Base-by-base conservation (phyloP, 2,797 vertebrate species). In the Argya squamiceps region DNA sequence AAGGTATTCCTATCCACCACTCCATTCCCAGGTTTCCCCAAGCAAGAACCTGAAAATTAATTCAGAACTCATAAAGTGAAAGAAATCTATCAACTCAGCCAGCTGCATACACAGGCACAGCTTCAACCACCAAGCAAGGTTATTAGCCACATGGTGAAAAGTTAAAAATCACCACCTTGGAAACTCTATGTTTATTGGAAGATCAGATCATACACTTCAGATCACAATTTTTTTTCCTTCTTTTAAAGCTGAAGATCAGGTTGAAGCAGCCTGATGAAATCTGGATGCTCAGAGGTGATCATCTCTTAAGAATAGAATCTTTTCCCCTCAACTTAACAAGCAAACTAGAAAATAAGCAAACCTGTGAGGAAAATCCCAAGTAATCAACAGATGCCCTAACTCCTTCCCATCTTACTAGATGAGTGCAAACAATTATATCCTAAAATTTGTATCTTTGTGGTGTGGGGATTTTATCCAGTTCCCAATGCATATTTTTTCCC, bases 401-500 rank as follows among this genome's bases (percentile, higher is more conserved):
- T 88, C 41, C 11, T 71, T 49, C 23, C 52, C 16, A 26, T 5
- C 5, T 74, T 78, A 37, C 37, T n/a, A 69, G 18, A 27, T 52
- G 6, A 12, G 34, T 89, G n/a, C 6, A 67, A 84, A 63, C 15
- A 64, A 67, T 26, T 67, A 24, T 7, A 74, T n/a, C 23, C 21
- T 46, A 16, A 52, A 47, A n/a, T 56, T 9, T 17, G 0, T 13
- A 30, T 13, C 11, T 84, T 65, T 27, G 8, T n/a, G 14, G 11
- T 41, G 10, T 27, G 29, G 9, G 8, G 0, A 1, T 8, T 15
- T 64, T 44, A 36, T 8, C n/a, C 36, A n/a, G 20, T 50, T 79
- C 15, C 5, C 4, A 75, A 37, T 9, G 46, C 0, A 6, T n/a
- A 9, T 3, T 88, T 79, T 65, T 89, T 87, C 14, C 19, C 63